Conservation (phyloP, 2,888 invertebrate species). For the Eristalinus sepulchralis region DNA sequence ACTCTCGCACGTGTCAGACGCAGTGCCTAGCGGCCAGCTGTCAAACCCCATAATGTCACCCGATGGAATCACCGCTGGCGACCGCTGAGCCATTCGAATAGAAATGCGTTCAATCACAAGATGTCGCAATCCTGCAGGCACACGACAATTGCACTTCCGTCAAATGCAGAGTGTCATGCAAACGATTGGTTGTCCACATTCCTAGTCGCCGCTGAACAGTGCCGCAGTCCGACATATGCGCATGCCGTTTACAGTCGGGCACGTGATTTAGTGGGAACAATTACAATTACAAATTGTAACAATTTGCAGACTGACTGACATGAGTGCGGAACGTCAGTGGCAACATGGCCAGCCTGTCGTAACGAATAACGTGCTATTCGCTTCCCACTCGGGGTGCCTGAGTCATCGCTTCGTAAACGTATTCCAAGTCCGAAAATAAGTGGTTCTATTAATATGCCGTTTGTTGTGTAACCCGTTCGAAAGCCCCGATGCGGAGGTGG, state of each 20-base stretch:
- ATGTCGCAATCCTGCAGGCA: slow-evolving; percentile 2
- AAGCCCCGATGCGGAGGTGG: background rate
- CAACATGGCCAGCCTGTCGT: background rate
- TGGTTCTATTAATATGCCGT: slow-evolving; percentile 34
- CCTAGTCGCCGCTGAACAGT: background rate
- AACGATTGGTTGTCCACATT: background rate
- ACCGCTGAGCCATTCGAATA: background rate
- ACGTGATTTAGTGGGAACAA: background rate
- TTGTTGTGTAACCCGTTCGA: slow-evolving; percentile 34
- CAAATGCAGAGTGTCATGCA: slow-evolving; percentile 5
- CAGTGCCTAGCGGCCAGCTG: background rate
- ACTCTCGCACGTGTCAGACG: background rate
- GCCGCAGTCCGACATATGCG: background rate
- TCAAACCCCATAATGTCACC: background rate
- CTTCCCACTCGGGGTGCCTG: background rate
- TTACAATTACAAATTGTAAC: background rate
- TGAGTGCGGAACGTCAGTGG: background rate
- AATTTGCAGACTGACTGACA: background rate
- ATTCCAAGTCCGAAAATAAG: slow-evolving; percentile 25
- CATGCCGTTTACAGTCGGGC: background rate
- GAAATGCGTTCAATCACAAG: background rate
- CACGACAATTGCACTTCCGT: slow-evolving; percentile 4
- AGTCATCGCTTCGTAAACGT: slow-evolving; percentile 27
- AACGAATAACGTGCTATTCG: background rate
- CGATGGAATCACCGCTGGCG: background rate